These are phyloP conservation scores for Lepetodrilus schrolli DNA, from an alignment of 2,888 invertebrate genomes.

Conservation along the genomic window DNA sequence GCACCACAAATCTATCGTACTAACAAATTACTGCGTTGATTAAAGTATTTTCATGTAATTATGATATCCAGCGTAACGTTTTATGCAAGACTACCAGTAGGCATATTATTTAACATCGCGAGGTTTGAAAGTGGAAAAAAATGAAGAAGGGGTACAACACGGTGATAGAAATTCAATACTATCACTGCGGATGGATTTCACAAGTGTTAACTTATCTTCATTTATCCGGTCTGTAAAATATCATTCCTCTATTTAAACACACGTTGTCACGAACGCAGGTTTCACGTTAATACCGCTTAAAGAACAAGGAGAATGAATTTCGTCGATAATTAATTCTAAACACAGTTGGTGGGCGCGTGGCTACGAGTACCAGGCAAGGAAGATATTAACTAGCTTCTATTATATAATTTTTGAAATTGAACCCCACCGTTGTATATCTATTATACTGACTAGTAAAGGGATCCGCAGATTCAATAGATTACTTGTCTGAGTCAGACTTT, in stretches of 20 bases:
- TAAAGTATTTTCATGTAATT: constrained; percentile 6
- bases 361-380: too few species aligned
- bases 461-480: too few species aligned
- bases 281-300: too few species aligned
- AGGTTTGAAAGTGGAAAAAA: not conserved
- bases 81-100: not conserved
- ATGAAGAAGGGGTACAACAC: not conserved
- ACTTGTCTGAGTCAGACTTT: too few species aligned
- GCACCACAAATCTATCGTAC: not conserved
- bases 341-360: too few species aligned
- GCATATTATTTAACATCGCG: not conserved
- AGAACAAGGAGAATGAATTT: too few species aligned
- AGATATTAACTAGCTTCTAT: too few species aligned
- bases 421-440: too few species aligned
- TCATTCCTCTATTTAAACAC: not conserved
- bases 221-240: constrained; percentile 3
- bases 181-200: not conserved
- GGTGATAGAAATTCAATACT: not conserved
- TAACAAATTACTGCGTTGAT: not conserved
- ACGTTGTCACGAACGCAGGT: too few species aligned
- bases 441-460: too few species aligned
- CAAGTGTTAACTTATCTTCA: not conserved
- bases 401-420: too few species aligned
- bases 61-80: not conserved
- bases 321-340: too few species aligned